phyloP scores from a whole-genome alignment of 1,140 invertebrate species.

The Drosophila yakuba region DNA sequence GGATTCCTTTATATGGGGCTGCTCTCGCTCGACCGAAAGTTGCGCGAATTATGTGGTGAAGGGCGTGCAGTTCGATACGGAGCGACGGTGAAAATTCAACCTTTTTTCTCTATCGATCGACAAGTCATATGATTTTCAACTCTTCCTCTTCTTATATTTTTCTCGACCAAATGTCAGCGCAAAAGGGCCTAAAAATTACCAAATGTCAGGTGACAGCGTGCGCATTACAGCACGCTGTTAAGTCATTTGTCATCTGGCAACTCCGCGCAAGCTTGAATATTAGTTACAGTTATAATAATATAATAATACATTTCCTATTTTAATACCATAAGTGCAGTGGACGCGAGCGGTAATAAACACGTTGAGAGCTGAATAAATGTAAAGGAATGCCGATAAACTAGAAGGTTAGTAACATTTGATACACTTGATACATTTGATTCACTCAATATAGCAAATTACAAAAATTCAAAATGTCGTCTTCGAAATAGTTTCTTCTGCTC shows the following conservation, averaged over 20 bases:
- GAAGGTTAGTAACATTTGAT: no score
- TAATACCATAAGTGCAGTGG: no score
- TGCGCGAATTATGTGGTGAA: constrained; percentile 47
- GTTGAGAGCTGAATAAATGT: no score
- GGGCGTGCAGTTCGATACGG: constrained; percentile 42
- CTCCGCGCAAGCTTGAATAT: neutral
- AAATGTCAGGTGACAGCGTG: constrained; percentile 2
- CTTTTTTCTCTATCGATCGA: constrained; percentile 76
- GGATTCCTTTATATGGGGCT: constrained; percentile 14
- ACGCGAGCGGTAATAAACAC: no score
- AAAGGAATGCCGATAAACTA: no score
- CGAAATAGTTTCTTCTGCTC: no score
- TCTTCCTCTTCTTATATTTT: constrained; percentile 16
- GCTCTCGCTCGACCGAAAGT: constrained; percentile 26
- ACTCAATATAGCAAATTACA: no score
- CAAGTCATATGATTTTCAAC: constrained; percentile 73
- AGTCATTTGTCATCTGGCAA: constrained; percentile 2
- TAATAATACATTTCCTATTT: neutral
- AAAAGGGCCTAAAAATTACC: neutral
- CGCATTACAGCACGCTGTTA: constrained; percentile 14
- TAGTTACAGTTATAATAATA: neutral
- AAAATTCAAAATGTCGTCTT: no score
- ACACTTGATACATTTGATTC: no score
- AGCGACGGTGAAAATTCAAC: constrained; percentile 56
- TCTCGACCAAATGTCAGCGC: constrained; percentile 9